Base-by-base conservation (phyloP, 2,113 vertebrate genomes). In the Guaruba guarouba region DNA sequence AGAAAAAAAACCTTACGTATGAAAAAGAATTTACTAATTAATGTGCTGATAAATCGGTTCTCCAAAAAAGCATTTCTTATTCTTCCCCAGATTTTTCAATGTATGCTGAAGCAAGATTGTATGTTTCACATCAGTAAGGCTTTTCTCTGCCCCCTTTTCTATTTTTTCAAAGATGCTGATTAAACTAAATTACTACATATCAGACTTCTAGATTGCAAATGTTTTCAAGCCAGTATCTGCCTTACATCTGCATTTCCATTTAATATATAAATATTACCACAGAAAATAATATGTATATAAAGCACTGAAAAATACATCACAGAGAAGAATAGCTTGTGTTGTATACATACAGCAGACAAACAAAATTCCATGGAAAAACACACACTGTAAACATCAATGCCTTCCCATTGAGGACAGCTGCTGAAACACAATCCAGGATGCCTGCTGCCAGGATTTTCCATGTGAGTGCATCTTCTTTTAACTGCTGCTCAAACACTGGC, bases 381-480 rank as follows among this genome's bases (percentile, higher is more conserved):
- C 96, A 96, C 93, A 92, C 82, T 94, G 95, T 91, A 95, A 97
- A 97, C 91, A 97, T 91, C 93, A 93, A 77, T 92, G 82, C 92
- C 79, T 95, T 91, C 73, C 93, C 85, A 87, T 86, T 86, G 90
- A 96, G 92, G 96, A 90, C 95, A 97, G 93, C 96, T 97, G 94
- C 95, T 94, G 93, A 93, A 97, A 96, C 79, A 97, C 96, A 94
- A 94, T 86, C 95, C 82, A 33, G 71, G 73, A 89, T 93, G 90
- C 94, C 93, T 95, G 89, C 96, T 96, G 96, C 95, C 95, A 97
- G 91, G 96, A 97, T 97, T 97, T 97, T 96, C 95, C 95, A 96
- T 95, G 95, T 89, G 92, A 97, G 88, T 90, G 95, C 94, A 86
- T 96, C 96, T 91, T 88, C 96, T 97, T 96, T 95, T 90, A 95